Evolutionary conservation across 2,113 vertebrate genomes (phyloP), one percentile per base, ranked within the genome.

Genomic region (Petromus typicus): DNA sequence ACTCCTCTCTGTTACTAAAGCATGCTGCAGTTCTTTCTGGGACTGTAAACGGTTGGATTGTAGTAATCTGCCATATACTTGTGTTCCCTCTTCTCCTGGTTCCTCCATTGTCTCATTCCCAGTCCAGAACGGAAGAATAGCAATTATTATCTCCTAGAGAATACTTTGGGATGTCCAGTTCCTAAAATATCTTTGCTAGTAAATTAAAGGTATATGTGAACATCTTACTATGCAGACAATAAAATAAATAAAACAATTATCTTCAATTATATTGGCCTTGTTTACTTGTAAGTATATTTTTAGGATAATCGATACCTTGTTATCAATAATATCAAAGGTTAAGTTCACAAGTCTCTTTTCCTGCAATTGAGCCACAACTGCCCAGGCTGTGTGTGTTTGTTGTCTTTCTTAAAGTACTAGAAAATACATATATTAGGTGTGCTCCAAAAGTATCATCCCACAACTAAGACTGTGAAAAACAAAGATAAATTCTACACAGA

Each of bases 231-330:
- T 7, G 61, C 23, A 73, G 37, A 93, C 3, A 89, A 16, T 59
- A 75, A 94, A 88, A 32, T 81, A 95, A 94, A 94, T 73, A 90
- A 95, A 95, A 89, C 23, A 30, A 92, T 18, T 64, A 85, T 90
- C 71, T 25, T 73, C 87, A 69, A 63, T 45, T 93, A 56, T 86
- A 57, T 69, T 91, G 80, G 64, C 14, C 73, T 89, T 78, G 43
- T 87, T 95, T 90, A 61, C 45, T 73, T 84, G 76, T 80, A 10
- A 97, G 81, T 0, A 91, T 84, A 86, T 64, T 7, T 17, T 18
- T 87, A 71, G 48, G 59, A 81, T 43, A 89, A 91, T 25, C 81
- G 76, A 84, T 54, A 92, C 57, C 80, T 86, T 78, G 45, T 84
- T 94, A 78, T n/a, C 48, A 94, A 11, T 91, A 86, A 86, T 34